A percentile compares a stretch with the other conserved stretches of the same genome.
These are phyloP conservation scores for Rhinophrynus dorsalis DNA, from an alignment of 2,797 vertebrate species.

Conservation along the genomic window DNA sequence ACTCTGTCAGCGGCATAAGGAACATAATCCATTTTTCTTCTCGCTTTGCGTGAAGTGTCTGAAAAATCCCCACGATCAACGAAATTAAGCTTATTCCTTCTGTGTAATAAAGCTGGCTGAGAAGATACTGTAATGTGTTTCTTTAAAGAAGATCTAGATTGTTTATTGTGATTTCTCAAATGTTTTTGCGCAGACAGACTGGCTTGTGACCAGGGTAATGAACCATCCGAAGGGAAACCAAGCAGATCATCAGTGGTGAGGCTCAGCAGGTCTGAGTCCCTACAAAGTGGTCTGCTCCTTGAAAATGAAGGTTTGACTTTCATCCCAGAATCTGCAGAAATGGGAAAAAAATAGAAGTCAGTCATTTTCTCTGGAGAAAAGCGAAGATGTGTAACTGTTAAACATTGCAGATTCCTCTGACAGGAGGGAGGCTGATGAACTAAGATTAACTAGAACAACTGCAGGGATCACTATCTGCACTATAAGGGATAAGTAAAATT, in stretches of 20 bases:
- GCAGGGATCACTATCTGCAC: no score
- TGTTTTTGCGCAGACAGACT: constrained; percentile 53
- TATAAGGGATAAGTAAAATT: no score
- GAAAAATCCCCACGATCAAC: constrained; percentile 5
- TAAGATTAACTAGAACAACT: no score
- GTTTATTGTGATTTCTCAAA: constrained; percentile 2
- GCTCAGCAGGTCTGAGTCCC: constrained; percentile 72
- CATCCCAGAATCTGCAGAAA: constrained; percentile 5
- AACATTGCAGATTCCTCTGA: no score
- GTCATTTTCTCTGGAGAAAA: no score
- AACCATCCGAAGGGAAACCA: constrained; percentile 76
- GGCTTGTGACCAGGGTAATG: constrained; percentile 67
- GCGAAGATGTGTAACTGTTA: no score
- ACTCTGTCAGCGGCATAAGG: constrained; percentile 2
- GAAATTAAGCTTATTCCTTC: not conserved
- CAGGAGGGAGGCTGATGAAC: no score
- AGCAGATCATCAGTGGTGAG: constrained; percentile 86
- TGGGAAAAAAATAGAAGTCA: constrained; percentile 63
- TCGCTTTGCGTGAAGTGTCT: not conserved
- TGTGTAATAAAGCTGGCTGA: not conserved
- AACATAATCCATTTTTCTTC: constrained; percentile 10
- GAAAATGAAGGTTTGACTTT: not conserved
- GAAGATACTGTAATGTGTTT: not conserved
- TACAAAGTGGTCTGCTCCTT: constrained; percentile 47
- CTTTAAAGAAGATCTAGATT: not conserved